Evolutionary conservation across 1,140 invertebrate genomes (phyloP), one percentile per base, ranked within the genome.

Genomic region (Drepana arcuata): DNA sequence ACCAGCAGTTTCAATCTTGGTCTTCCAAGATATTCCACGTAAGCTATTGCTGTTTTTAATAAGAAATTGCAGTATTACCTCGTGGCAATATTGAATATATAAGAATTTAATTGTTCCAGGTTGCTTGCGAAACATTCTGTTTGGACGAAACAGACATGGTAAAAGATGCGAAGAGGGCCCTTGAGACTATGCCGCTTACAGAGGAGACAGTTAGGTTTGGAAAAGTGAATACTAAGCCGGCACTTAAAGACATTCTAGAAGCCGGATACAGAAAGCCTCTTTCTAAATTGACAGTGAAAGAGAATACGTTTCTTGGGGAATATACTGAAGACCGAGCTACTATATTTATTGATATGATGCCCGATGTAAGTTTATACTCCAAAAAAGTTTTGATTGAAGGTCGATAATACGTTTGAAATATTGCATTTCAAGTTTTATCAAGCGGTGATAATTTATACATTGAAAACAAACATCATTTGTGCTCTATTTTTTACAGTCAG

Each of bases 91-190:
- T n/a, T n/a, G n/a, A n/a, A n/a, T n/a, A n/a, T n/a, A n/a, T n/a
- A n/a, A n/a, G n/a, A n/a, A n/a, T 26, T 26, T 26, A 26, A 10
- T 26, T 6, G 10, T 46, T 60, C 47, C 41, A 96, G 94, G 88
- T 93, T 10, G 92, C 95, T 0, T 97, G 95, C 65, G 95, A 98
- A 63, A 94, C 94, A 1, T 98, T 98, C 72, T 98, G 96, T 64
- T 82, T 98, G 42, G 95, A 96, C 57, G 94, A 96, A 46, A 93
- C 95, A 39, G 93, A 95, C 36, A 93, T 91, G 41, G 86, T 96
- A 14, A 85, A 89, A 15, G 93, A 95, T 65, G 93, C 93, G 0
- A 91, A 91, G 7, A 87, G 92, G 34, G 89, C 92, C 0, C 81
- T 97, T 25, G 90, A 91, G 28, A 89, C 88, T n/a, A 91, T 95